Percentiles rank a stretch among this genome's conserved stretches.
These are phyloP conservation scores for Diacarnus erythraeanus DNA, from an alignment of 37 sponge, comb jelly and placozoan genomes.

Conservation along the genomic window DNA sequence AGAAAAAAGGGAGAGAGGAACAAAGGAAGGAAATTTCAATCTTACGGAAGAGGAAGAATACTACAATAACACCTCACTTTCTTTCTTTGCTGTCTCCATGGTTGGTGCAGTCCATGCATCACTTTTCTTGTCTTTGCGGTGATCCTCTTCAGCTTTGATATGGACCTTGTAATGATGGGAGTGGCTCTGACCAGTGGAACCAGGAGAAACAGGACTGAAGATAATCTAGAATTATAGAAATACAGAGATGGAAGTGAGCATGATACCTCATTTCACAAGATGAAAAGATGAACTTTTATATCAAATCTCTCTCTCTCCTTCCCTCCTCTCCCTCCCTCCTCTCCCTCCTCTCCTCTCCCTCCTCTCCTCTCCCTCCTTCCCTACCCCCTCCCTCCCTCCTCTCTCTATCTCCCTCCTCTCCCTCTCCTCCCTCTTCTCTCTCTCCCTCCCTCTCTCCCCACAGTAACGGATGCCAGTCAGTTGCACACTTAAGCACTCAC, in stretches of 20 bases:
- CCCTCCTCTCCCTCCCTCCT: slow-evolving; percentile 67
- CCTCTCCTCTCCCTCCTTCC: neutral
- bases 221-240: neutral
- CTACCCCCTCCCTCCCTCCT: neutral
- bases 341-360: neutral
- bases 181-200: neutral
- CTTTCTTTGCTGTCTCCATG: slow-evolving; percentile 21
- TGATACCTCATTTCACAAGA: too few relatives aligned
- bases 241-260: too few relatives aligned
- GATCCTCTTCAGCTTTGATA: slow-evolving; percentile 40
- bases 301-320: slow-evolving; percentile 88
- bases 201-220: neutral
- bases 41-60: neutral
- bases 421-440: neutral
- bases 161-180: slow-evolving; percentile 55
- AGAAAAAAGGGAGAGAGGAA: neutral
- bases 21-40: neutral
- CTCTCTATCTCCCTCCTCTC: neutral
- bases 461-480: too few relatives aligned
- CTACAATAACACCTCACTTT: slow-evolving; percentile 4
- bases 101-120: slow-evolving; percentile 44
- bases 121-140: slow-evolving; percentile 24
- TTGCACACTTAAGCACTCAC: too few relatives aligned
- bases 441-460: neutral
- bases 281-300: too few relatives aligned